A percentile compares a stretch with the other conserved stretches of the same genome.
phyloP scores from a whole-genome alignment of 2,888 invertebrate genomes.

The Teleiodes luculella region DNA sequence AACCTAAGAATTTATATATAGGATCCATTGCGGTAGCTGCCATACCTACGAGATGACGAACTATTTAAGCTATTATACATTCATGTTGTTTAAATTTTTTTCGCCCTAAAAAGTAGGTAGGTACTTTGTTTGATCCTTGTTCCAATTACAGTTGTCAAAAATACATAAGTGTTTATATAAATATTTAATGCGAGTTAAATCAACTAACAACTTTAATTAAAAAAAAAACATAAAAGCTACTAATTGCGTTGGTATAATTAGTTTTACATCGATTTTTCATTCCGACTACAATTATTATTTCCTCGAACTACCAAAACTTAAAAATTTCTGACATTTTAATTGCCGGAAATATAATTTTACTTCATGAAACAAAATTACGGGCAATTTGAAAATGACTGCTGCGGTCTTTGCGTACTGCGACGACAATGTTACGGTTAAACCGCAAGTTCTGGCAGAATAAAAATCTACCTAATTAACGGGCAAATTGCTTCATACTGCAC shows the following conservation, averaged over 20 bases:
- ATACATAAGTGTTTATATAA: no score
- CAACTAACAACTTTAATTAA: background rate
- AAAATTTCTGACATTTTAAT: constrained; percentile 14
- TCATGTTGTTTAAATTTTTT: no score
- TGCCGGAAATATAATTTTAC: constrained; percentile 15
- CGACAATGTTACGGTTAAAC: background rate
- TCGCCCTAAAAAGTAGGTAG: no score
- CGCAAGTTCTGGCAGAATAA: constrained; percentile 22
- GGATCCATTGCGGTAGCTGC: no score
- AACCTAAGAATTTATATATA: no score
- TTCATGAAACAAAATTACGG: background rate
- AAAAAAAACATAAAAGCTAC: background rate
- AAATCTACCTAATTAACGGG: constrained; percentile 46
- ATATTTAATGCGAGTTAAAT: no score
- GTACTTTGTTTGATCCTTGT: no score
- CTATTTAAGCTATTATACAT: no score
- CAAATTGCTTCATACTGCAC: constrained; percentile 31
- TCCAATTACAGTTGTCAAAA: no score
- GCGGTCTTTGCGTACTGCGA: background rate
- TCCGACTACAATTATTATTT: background rate
- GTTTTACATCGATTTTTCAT: background rate
- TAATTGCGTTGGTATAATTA: background rate
- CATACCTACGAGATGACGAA: no score
- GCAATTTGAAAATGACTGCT: background rate
- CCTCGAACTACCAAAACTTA: constrained; percentile 1